Base-by-base conservation (phyloP, 2,888 invertebrate species). In the Pyrrhosoma nymphula region DNA sequence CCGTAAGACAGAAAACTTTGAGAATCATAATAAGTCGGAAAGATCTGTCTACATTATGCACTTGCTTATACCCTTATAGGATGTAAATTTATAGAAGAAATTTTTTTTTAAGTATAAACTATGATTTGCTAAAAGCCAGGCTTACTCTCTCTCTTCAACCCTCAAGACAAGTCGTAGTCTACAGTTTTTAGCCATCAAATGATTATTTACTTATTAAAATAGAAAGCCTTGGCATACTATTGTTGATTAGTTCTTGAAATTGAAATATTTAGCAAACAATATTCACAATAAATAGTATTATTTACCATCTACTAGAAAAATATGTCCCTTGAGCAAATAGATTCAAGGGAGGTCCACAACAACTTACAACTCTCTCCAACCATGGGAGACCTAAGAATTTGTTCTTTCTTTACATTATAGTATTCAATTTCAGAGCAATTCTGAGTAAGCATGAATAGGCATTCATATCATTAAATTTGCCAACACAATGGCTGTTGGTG, bases 241-340 rank as follows among this genome's bases (percentile, higher is more conserved):
- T 93, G 69, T 93, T 39, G 91, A 91, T 91, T 93, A 93, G 26
- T 93, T 69, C 56, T 39, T 93, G 93, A 93, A 93, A 55, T 93
- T 20, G 63, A 63, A 93, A 93, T 93, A 69, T 93, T 75, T 69
- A 93, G 93, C 93, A 93, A 93, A 93, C 93, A 93, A 93, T 93
- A 93, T 93, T 93, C 93, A 93, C 93, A 93, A 69, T 93, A 93
- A 93, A 93, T 93, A 93, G 93, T 75, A 75, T 39, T 69, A 93
- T 93, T 93, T 69, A 93, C 93, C 93, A 93, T 69, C 93, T 93
- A 93, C 93, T 93, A 93, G 93, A 93, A 93, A 93, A 93, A 93
- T 93, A 93, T 93, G 93, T 93, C 93, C 93, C 93, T 93, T 93
- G 93, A 69, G 69, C 93, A 93, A 82, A 69, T 75, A 93, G 93